These are phyloP conservation scores for Planococcus citri DNA, from an alignment of 1,140 invertebrate species.

Conservation along the genomic window DNA sequence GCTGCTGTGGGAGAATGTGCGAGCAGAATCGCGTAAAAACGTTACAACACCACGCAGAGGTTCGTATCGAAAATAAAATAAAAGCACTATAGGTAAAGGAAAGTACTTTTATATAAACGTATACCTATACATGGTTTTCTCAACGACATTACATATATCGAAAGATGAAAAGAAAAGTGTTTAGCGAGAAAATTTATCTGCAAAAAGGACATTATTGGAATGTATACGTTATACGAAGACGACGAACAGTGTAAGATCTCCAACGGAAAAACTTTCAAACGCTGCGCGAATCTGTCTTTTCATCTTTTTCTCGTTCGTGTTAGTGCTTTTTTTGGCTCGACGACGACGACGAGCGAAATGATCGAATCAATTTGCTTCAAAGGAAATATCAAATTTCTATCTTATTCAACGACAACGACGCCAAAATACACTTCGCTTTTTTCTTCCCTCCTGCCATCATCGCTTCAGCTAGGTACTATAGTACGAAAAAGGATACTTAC, in stretches of 20 bases:
- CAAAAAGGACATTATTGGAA: constrained; percentile 1
- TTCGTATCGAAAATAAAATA: neutral
- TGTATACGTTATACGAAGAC: too few relatives aligned
- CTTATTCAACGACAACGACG: neutral
- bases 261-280: neutral
- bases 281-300: constrained; percentile 6
- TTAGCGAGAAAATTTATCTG: neutral
- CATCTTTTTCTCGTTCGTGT: neutral
- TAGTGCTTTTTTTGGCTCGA: neutral
- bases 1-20: too few relatives aligned
- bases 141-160: neutral
- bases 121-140: neutral
- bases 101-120: neutral
- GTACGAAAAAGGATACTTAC: too few relatives aligned
- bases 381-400: constrained; percentile 4
- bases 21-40: too few relatives aligned
- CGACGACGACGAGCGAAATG: neutral
- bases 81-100: neutral
- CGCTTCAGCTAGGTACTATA: too few relatives aligned
- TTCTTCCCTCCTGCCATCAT: too few relatives aligned
- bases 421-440: too few relatives aligned
- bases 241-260: neutral
- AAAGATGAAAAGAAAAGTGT: constrained; percentile 7
- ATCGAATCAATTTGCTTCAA: constrained; percentile 7
- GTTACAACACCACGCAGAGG: too few relatives aligned